Evolutionary conservation across 2,797 vertebrate species (phyloP).

Genomic region (Vespertilio murinus): DNA sequence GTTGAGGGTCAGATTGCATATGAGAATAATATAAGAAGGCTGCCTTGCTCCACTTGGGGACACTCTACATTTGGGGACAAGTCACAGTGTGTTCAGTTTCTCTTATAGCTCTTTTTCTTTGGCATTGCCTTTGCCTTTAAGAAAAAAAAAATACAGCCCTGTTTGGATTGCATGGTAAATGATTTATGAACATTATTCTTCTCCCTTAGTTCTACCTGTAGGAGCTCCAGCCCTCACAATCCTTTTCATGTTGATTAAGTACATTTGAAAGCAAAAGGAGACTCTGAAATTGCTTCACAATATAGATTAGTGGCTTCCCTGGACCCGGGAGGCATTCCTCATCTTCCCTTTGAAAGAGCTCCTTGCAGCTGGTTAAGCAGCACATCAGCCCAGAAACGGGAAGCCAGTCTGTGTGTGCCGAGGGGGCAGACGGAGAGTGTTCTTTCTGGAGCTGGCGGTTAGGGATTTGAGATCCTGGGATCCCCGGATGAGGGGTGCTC

Average conservation of each 20-base stretch:
- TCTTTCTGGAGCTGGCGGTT: not conserved
- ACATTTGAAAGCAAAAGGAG: slow-evolving; percentile 68
- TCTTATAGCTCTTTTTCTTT: slow-evolving; percentile 31
- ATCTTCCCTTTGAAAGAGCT: slow-evolving; percentile 49
- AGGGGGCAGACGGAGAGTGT: not conserved
- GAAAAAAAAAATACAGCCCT: slow-evolving; percentile 38
- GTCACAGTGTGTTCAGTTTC: slow-evolving; percentile 32
- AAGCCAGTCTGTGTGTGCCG: not conserved
- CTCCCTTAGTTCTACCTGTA: slow-evolving; percentile 67
- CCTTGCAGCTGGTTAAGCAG: slow-evolving; percentile 41
- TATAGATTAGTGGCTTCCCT: not conserved
- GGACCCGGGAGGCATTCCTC: slow-evolving; percentile 35
- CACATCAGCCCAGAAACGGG: not conserved
- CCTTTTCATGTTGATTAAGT: slow-evolving; percentile 69
- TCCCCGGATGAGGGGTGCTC: not conserved
- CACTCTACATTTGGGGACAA: not conserved
- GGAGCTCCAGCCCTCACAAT: slow-evolving; percentile 56
- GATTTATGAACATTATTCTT: slow-evolving; percentile 73
- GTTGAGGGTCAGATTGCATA: slow-evolving; percentile 53
- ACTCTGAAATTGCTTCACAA: slow-evolving; percentile 63
- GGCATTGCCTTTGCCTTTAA: slow-evolving; percentile 68
- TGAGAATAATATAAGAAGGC: slow-evolving; percentile 55
- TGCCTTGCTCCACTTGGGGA: not conserved
- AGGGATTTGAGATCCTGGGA: not conserved
- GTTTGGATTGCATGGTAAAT: slow-evolving; percentile 70